phyloP scores from a whole-genome alignment of 2,888 invertebrate genomes.

The Ceratothoa steindachneri region DNA sequence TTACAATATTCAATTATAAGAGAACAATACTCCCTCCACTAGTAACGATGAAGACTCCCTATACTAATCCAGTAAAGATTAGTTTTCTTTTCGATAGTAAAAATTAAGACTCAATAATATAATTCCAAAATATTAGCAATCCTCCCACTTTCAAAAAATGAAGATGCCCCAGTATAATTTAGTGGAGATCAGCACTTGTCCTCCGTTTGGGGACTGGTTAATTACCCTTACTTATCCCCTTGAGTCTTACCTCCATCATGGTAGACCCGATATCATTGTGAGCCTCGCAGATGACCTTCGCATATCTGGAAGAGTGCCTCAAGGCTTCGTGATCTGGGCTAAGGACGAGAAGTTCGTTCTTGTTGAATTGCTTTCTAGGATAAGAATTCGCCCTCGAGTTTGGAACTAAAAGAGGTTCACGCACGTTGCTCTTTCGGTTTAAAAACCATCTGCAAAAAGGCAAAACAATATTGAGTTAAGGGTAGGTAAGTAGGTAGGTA shows the following conservation, averaged over 20 bases:
- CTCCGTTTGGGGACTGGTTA: too few species aligned
- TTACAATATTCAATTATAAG: too few species aligned
- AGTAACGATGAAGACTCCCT: too few species aligned
- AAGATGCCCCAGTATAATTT: too few species aligned
- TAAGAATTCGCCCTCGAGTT: background rate
- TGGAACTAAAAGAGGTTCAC: background rate
- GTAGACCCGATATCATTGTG: slow-evolving; percentile 33
- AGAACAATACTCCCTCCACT: too few species aligned
- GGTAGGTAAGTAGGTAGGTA: too few species aligned
- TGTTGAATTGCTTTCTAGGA: background rate
- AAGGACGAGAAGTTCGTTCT: background rate
- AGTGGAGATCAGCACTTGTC: too few species aligned
- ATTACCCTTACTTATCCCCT: background rate
- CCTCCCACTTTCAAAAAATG: too few species aligned
- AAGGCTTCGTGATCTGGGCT: background rate
- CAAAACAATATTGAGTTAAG: too few species aligned
- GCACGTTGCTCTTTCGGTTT: background rate
- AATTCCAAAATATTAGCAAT: background rate
- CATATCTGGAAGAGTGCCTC: background rate
- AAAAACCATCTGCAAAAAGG: background rate
- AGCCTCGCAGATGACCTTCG: slow-evolving; percentile 34
- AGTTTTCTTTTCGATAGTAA: too few species aligned
- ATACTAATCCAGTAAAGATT: too few species aligned
- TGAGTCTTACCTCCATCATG: slow-evolving; percentile 34
- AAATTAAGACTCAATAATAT: too few species aligned